Evolutionary conservation across 1,140 invertebrate species (phyloP).

Genomic region (Hirudo medicinalis): DNA sequence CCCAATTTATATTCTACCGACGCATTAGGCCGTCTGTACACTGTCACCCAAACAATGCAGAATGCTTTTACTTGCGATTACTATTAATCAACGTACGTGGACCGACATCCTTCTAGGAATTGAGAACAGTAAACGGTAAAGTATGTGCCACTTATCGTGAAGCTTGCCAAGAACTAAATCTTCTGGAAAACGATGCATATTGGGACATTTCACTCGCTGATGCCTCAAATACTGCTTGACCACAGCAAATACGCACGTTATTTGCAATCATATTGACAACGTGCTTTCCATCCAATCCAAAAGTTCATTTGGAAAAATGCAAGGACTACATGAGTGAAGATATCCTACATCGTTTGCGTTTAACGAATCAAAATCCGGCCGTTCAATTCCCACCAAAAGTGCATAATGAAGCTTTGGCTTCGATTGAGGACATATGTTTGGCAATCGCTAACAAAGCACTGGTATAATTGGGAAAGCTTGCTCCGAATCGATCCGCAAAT

Average conservation of each 20-base stretch:
- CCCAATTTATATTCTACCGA: not conserved
- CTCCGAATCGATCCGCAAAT: conserved; percentile 22
- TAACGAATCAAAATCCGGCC: not conserved
- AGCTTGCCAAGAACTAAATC: conserved; percentile 34
- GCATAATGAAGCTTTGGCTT: conserved; percentile 33
- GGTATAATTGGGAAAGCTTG: conserved; percentile 19
- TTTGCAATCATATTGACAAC: too few relatives aligned
- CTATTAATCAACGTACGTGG: conserved; percentile 15
- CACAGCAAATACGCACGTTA: conserved; percentile 34
- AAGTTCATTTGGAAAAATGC: not conserved
- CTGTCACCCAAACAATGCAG: conserved; percentile 14
- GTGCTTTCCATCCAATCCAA: not conserved
- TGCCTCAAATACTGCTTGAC: conserved; percentile 28
- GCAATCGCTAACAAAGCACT: too few relatives aligned
- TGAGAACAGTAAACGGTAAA: conserved; percentile 39
- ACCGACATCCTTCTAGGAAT: conserved; percentile 27
- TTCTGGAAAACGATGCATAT: conserved; percentile 38
- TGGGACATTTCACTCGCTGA: conserved; percentile 38
- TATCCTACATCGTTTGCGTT: conserved; percentile 3
- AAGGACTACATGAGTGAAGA: not conserved
- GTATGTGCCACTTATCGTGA: conserved; percentile 39
- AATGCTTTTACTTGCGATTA: conserved; percentile 17
- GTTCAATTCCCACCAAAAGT: conserved; percentile 25
- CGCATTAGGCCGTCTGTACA: too few relatives aligned
- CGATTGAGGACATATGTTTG: too few relatives aligned